Evolutionary conservation across 2,888 invertebrate species (phyloP).

Genomic region (Clivina fossor): DNA sequence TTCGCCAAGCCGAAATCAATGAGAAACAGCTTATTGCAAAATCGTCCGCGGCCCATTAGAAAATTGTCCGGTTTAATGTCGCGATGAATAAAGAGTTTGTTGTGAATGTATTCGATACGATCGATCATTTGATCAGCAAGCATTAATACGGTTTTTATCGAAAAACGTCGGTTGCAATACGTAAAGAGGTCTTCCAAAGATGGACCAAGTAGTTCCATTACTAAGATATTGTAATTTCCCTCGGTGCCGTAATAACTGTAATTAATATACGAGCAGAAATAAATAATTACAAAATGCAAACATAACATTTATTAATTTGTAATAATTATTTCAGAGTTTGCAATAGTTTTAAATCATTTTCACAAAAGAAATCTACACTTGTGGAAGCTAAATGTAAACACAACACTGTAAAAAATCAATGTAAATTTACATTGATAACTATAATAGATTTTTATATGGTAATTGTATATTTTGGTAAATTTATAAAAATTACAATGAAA

Average conservation of each 20-base stretch:
- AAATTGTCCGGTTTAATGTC: constrained; percentile 99
- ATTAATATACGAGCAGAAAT: constrained; percentile 39
- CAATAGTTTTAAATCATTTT: too few relatives aligned
- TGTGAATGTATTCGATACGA: constrained; percentile 99
- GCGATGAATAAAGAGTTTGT: constrained; percentile 97
- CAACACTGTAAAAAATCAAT: too few relatives aligned
- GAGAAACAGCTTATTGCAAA: constrained; percentile 93
- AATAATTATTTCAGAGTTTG: too few relatives aligned
- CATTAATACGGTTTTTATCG: constrained; percentile 72
- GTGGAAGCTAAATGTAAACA: too few relatives aligned
- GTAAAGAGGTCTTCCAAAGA: constrained; percentile 75
- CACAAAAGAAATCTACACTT: too few relatives aligned
- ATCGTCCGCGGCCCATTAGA: constrained; percentile 95
- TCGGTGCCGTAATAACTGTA: constrained; percentile 79
- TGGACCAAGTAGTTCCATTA: constrained; percentile 72
- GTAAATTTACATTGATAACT: too few relatives aligned
- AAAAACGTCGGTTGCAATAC: constrained; percentile 69
- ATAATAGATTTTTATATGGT: too few relatives aligned
- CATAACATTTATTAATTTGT: too few relatives aligned
- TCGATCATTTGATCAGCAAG: constrained; percentile 75
- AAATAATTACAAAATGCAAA: too few relatives aligned
- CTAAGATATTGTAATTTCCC: constrained; percentile 71
- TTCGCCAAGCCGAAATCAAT: constrained; percentile 99
- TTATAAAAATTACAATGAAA: too few relatives aligned
- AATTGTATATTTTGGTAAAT: too few relatives aligned